Conservation (phyloP, 2,888 invertebrate genomes). For the Meteorus cinctellus region DNA sequence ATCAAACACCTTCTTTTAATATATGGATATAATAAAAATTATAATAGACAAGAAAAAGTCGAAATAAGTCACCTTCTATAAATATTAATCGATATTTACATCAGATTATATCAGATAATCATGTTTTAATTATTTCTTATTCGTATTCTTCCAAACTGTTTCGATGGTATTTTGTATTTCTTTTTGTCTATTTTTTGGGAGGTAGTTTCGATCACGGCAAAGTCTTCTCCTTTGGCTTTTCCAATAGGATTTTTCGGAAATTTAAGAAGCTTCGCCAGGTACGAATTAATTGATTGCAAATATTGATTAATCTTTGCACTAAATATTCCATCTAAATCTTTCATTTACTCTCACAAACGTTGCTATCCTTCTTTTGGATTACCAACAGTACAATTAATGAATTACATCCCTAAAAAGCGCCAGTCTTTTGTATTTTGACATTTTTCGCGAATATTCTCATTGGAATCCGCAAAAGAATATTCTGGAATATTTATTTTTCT, state of each 20-base stretch:
- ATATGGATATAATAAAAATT: background rate
- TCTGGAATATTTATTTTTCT: constrained; percentile 14
- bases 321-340: constrained; percentile 1
- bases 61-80: background rate
- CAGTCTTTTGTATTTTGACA: constrained; percentile 24
- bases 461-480: constrained; percentile 6
- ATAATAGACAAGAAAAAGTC: background rate
- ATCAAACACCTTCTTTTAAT: background rate
- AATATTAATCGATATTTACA: background rate
- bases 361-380: background rate
- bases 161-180: background rate
- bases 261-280: constrained; percentile 21
- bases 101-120: background rate
- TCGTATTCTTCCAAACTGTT: background rate
- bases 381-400: background rate
- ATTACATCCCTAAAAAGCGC: background rate
- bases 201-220: constrained; percentile 40
- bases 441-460: background rate
- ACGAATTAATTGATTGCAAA: constrained; percentile 32
- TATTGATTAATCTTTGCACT: constrained; percentile 13
- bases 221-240: constrained; percentile 31
- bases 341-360: background rate
- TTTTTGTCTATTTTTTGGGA: constrained; percentile 29
- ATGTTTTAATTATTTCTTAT: background rate
- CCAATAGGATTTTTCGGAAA: constrained; percentile 17